Evolutionary conservation across 2,888 invertebrate species (phyloP).

Genomic region (Arrhopalites spinosus): DNA sequence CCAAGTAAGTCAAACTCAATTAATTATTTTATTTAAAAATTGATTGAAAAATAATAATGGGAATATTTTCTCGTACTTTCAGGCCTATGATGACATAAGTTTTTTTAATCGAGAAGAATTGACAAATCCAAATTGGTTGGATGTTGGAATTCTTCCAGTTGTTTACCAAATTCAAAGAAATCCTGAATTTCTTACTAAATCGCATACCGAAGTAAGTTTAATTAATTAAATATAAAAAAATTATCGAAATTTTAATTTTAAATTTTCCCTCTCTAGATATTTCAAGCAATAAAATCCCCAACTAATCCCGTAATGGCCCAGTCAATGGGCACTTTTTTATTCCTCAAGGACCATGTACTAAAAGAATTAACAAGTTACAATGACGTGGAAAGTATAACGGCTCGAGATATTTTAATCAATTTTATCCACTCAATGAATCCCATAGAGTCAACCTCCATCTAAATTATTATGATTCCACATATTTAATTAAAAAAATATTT

Average conservation of each 20-base stretch:
- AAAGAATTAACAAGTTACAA: not conserved
- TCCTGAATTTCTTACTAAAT: slow-evolving; percentile 8
- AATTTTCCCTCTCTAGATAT: slow-evolving; percentile 12
- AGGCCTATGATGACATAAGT: slow-evolving; percentile 38
- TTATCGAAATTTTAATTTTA: too few relatives aligned
- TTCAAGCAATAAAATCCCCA: slow-evolving; percentile 17
- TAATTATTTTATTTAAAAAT: not conserved
- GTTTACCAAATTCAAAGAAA: slow-evolving; percentile 23
- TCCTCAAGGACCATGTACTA: slow-evolving; percentile 22
- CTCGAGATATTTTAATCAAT: slow-evolving; percentile 16
- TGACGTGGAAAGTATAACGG: not conserved
- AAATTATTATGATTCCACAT: too few relatives aligned
- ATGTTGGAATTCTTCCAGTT: slow-evolving; percentile 33
- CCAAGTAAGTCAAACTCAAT: slow-evolving; percentile 22
- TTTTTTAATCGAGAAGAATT: slow-evolving; percentile 28
- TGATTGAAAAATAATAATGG: not conserved
- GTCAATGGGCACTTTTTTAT: slow-evolving; percentile 13
- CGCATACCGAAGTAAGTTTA: slow-evolving; percentile 23
- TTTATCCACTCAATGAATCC: slow-evolving; percentile 14
- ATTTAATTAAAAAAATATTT: too few relatives aligned
- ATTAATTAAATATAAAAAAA: too few relatives aligned
- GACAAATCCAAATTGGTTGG: slow-evolving; percentile 34
- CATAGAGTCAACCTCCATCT: not conserved
- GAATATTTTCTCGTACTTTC: too few relatives aligned
- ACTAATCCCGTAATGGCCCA: not conserved